Evolutionary conservation across 2,888 invertebrate genomes (phyloP).

Genomic region (Drosophila mimica): DNA sequence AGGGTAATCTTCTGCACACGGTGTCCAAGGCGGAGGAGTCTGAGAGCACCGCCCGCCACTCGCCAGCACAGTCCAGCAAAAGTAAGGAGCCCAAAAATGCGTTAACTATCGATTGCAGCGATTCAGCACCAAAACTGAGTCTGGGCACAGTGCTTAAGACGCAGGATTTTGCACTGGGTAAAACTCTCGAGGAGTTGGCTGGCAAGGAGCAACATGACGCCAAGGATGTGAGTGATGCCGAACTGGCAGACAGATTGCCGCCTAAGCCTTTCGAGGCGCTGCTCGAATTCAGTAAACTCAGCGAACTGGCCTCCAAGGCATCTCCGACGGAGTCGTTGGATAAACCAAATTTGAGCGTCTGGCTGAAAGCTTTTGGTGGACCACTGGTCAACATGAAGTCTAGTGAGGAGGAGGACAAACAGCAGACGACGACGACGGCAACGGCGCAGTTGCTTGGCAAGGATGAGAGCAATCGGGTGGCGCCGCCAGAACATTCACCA

Average conservation of each 20-base stretch:
- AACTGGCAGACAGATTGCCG: constrained; percentile 41
- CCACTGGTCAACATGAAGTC: constrained; percentile 91
- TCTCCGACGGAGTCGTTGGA: constrained; percentile 53
- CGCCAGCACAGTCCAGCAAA: constrained; percentile 82
- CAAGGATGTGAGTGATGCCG: constrained; percentile 15
- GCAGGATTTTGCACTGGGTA: constrained; percentile 88
- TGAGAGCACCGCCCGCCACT: constrained; percentile 70
- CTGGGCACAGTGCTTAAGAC: constrained; percentile 93
- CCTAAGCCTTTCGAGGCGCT: constrained; percentile 64
- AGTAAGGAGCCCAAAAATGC: constrained; percentile 87
- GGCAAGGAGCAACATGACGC: constrained; percentile 56
- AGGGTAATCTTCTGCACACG: constrained; percentile 92
- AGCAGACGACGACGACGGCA: constrained; percentile 58
- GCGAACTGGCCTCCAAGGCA: constrained; percentile 40
- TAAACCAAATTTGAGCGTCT: constrained; percentile 93
- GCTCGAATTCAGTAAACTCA: constrained; percentile 65
- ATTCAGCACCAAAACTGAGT: constrained; percentile 92
- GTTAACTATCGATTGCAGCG: constrained; percentile 87
- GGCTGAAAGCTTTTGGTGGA: constrained; percentile 96
- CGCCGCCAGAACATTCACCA: constrained; percentile 72
- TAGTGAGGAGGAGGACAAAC: constrained; percentile 86
- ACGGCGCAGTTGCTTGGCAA: constrained; percentile 25
- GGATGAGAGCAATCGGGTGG: constrained; percentile 52
- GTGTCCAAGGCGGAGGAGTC: constrained; percentile 88
- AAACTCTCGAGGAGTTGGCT: constrained; percentile 86